phyloP scores from a whole-genome alignment of 2,797 vertebrate species.

The Pipistrellus pygmaeus region DNA sequence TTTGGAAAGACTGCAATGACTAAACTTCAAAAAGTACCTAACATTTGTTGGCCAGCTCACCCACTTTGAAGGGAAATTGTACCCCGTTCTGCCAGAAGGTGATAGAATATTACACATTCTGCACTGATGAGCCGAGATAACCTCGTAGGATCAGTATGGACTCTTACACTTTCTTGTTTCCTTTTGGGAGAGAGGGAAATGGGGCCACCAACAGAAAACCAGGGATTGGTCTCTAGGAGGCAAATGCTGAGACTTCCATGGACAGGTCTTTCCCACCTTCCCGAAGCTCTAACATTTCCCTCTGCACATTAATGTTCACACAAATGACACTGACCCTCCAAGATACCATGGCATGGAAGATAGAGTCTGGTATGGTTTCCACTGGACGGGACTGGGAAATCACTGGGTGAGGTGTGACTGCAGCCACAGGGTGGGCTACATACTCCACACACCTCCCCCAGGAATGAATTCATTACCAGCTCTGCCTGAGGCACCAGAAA shows the following conservation, averaged over 20 bases:
- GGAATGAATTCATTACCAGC: neutral
- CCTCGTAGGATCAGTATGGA: neutral
- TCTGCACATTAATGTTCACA: neutral
- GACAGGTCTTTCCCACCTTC: neutral
- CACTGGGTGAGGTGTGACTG: too few species aligned
- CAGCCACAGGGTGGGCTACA: too few species aligned
- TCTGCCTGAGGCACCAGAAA: neutral
- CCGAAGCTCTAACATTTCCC: neutral
- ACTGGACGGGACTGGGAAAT: neutral
- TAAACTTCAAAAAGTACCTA: neutral
- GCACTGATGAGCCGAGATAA: neutral
- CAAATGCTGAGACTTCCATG: neutral
- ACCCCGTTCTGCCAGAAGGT: neutral
- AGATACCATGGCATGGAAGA: neutral
- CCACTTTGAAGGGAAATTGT: neutral
- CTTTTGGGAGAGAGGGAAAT: neutral
- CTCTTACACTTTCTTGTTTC: slow-evolving; percentile 12
- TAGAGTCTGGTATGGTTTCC: neutral
- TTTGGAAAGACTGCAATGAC: neutral
- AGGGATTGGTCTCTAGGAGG: neutral
- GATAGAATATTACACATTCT: neutral
- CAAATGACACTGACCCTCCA: neutral
- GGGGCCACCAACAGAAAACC: neutral
- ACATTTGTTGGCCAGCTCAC: neutral
- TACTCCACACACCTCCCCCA: too few species aligned